A percentile compares a stretch with the other conserved stretches of the same genome.
Conservation (phyloP, 2,888 invertebrate species). For the Melieria omissa region DNA sequence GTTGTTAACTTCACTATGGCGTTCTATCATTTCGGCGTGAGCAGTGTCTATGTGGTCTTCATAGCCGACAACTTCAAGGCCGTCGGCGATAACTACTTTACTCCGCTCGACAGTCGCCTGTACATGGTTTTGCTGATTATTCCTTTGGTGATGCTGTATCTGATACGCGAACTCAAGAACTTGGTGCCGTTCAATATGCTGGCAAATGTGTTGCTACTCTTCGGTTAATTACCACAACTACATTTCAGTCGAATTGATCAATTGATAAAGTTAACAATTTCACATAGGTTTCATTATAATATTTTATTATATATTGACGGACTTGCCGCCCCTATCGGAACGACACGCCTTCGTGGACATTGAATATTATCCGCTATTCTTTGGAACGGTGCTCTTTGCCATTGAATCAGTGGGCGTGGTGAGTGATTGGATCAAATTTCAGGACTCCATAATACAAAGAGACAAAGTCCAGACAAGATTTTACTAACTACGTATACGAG, state of each 20-base stretch:
- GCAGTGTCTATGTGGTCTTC: conserved; percentile 96
- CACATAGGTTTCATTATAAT: conserved; percentile 75
- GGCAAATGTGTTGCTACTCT: conserved; percentile 85
- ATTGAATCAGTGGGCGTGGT: conserved; percentile 85
- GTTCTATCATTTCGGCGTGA: conserved; percentile 93
- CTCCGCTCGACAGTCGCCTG: conserved; percentile 66
- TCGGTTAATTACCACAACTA: conserved; percentile 61
- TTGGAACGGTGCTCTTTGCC: conserved; percentile 92
- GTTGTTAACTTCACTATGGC: conserved; percentile 81
- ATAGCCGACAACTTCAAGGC: conserved; percentile 84
- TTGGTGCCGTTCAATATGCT: conserved; percentile 90
- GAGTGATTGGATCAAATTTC: conserved; percentile 56
- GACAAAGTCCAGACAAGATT: too few species aligned
- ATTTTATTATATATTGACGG: conserved; percentile 80
- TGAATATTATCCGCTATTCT: conserved; percentile 79
- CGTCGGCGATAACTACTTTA: conserved; percentile 72
- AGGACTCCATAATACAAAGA: too few species aligned
- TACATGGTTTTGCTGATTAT: conserved; percentile 72
- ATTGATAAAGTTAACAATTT: not conserved
- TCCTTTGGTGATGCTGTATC: conserved; percentile 75
- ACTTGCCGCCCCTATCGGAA: conserved; percentile 68
- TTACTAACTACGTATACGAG: too few species aligned
- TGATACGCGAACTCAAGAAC: conserved; percentile 80
- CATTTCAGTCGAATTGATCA: not conserved
- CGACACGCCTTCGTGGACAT: conserved; percentile 66